Base-by-base conservation (phyloP, 2,797 vertebrate genomes). In the Zalophus californianus region DNA sequence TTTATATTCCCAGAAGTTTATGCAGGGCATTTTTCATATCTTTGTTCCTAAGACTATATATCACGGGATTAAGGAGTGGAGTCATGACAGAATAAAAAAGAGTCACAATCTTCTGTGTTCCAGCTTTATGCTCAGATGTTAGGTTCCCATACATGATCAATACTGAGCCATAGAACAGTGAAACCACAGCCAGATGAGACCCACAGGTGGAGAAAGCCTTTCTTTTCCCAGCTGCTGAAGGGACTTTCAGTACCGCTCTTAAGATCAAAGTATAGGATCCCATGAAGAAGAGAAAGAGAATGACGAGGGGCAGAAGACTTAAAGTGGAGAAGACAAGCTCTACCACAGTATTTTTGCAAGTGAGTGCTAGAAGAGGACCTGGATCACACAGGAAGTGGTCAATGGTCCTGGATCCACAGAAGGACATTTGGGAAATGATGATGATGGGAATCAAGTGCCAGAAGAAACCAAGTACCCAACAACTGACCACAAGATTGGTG, bases 391-490 rank as follows among this genome's bases (percentile, higher is more conserved):
- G 88, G 78, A 98, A 98, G 20, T 95, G 92, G 32, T 97, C 90
- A 44, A 96, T 97, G 3, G 70, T 68, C 8, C 87, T 84, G 7
- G 96, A 83, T 4, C 96, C 96, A 66, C 95, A 97, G 90, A 97
- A 97, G 0, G 80, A 96, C 75, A 97, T 93, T 54, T 84, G 80
- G 48, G 97, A 96, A 18, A 96, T 91, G 50, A 97, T 8, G 7
- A 64, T 87, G 0, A 96, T 97, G 7, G 97, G 96, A 20, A 97
- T 27, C 2, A 97, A 16, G 20, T 91, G 97, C 94, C 96, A 92
- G 23, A 98, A 86, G 62, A 98, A 98, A 38, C 98, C 98, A 62
- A 95, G 29, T 3, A 91, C 14, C 97, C 98, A 98, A 66, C 96
- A 98, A 14, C 50, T 90, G 77, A 54, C 14, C 12, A 97, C 44